Evolutionary conservation across 2,797 vertebrate species (phyloP).

Genomic region (Orientallactaga sibirica): DNA sequence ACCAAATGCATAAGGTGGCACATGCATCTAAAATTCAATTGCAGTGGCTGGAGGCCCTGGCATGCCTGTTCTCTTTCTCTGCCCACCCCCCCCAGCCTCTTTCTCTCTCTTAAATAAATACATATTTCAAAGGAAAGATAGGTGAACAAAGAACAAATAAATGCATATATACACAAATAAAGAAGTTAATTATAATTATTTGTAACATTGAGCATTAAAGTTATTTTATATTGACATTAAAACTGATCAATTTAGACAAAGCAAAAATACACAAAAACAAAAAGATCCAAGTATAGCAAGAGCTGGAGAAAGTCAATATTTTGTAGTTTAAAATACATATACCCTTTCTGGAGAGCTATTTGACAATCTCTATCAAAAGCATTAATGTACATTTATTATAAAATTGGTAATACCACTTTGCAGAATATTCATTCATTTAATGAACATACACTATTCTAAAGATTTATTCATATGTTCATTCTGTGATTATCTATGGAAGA

Average conservation of each 20-base stretch:
- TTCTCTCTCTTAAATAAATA: too few species aligned
- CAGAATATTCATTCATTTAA: not conserved
- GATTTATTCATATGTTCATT: not conserved
- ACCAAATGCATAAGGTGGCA: too few species aligned
- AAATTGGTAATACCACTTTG: constrained; percentile 20
- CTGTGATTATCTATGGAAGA: not conserved
- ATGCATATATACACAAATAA: not conserved
- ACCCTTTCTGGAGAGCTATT: not conserved
- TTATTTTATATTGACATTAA: not conserved
- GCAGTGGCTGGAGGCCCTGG: too few species aligned
- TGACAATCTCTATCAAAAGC: not conserved
- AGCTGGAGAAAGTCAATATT: not conserved
- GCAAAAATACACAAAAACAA: not conserved
- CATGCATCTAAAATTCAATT: too few species aligned
- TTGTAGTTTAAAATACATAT: not conserved
- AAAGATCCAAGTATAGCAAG: not conserved
- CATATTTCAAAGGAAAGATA: too few species aligned
- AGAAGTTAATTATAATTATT: constrained; percentile 9
- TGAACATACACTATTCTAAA: not conserved
- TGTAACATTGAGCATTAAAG: not conserved
- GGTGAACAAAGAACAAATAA: constrained; percentile 29
- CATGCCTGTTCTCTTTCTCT: too few species aligned
- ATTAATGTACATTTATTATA: not conserved
- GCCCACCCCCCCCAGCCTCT: too few species aligned
- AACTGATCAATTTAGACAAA: not conserved